Evolutionary conservation across 37 sponge, comb jelly and placozoan species (phyloP), one percentile per base, ranked within the genome.

Genomic region (Axinella damicornis): DNA sequence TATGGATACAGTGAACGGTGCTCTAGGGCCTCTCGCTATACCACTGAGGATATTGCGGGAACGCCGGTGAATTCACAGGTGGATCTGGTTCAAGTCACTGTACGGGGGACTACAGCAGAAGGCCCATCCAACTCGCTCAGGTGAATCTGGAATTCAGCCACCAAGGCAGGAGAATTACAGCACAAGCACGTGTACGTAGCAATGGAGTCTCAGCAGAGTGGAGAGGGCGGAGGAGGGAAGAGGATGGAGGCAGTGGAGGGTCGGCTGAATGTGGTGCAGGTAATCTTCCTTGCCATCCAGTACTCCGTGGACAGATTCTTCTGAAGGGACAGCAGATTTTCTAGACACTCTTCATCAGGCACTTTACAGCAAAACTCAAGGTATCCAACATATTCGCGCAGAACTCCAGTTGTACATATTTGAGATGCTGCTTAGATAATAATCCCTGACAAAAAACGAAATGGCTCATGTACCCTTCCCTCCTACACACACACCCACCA

Each of bases 201-300:
- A 14, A 34, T 83, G 32, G 37, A n/a, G 20, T 33, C 74, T 12
- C 22, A 31, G 19, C 67, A 18, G 18, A 25, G 27, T 61, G 11
- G 14, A 61, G 62, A 25, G 14, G 62, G 62, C 2, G 15, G 30
- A 39, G 34, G 35, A 5, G 46, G 62, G 18, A 34, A 19, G 22
- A 53, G 37, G 52, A 18, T 37, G 25, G 18, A n/a, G 11, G 34
- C 2, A 15, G 59, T 80, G 40, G 81, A 87, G 64, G 80, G 75
- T n/a, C 30, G 32, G 68, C 78, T 84, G 33, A 83, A 89, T 41
- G 53, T 89, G 32, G 78, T 89, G 84, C 90, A 89, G 2, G 64
- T 71, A 28, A 46, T 65, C 15, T 89, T 73, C 74, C 71, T 89
- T 17, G 38, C 66, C n/a, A 69, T 89, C 18, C 79, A 65, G 40